Conservation (phyloP, 2,113 vertebrate species). For the Planiliza haematocheilus region DNA sequence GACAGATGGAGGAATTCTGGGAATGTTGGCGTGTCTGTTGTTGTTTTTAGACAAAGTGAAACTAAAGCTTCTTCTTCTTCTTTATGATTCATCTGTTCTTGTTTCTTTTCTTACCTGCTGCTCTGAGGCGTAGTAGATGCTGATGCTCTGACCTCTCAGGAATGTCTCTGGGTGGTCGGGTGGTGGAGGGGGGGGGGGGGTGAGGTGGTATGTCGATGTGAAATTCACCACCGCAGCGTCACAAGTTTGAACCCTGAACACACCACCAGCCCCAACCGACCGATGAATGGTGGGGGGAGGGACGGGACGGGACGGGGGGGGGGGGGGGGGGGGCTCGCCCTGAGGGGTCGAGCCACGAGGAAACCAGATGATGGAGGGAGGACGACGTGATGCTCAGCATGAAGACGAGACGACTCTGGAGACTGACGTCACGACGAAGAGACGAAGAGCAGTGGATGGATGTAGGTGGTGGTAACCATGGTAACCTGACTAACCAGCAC, state of each 20-base stretch:
- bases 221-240: conserved; percentile 67
- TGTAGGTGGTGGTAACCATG: too few species aligned
- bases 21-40: conserved; percentile 64
- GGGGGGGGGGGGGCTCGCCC: conserved; percentile 1
- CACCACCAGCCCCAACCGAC: background rate
- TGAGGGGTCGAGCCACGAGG: conserved; percentile 64
- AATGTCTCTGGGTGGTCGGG: conserved; percentile 45
- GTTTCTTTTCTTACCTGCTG: background rate
- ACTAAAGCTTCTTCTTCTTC: background rate
- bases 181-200: conserved; percentile 22
- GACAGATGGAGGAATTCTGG: conserved; percentile 64
- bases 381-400: conserved; percentile 29
- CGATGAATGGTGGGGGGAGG: conserved; percentile 60
- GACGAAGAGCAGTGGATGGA: background rate
- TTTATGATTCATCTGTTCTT: too few species aligned
- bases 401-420: background rate
- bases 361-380: conserved; percentile 55
- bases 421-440: background rate
- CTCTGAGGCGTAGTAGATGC: too few species aligned
- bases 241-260: conserved; percentile 46
- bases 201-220: conserved; percentile 40
- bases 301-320: background rate
- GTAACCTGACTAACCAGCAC: too few species aligned
- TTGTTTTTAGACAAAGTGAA: conserved; percentile 40
- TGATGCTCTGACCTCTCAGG: conserved; percentile 49